phyloP scores from a whole-genome alignment of 2,113 vertebrate species.

The Triplophysa dalaica region DNA sequence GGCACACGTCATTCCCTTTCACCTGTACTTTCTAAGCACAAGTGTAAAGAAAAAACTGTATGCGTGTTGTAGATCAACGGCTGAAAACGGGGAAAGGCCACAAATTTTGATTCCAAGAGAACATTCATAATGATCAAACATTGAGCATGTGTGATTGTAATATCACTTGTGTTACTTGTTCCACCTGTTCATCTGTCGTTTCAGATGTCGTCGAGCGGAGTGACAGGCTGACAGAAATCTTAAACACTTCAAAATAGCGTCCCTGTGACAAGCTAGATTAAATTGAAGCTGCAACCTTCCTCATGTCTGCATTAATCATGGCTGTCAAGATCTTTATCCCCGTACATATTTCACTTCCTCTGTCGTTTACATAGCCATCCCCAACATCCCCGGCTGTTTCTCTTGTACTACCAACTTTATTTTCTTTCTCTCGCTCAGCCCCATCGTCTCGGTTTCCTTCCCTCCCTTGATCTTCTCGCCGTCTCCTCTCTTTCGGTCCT shows the following conservation, averaged over 20 bases:
- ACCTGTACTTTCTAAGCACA: too few species aligned
- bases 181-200: neutral
- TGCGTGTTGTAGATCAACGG: too few species aligned
- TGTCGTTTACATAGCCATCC: slow-evolving; percentile 79
- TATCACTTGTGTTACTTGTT: neutral
- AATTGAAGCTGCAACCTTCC: slow-evolving; percentile 46
- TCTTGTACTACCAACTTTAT: slow-evolving; percentile 1
- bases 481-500: slow-evolving; percentile 36
- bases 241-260: slow-evolving; percentile 83
- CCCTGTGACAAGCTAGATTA: slow-evolving; percentile 58
- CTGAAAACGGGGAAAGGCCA: too few species aligned
- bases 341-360: slow-evolving; percentile 85
- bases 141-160: neutral
- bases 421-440: neutral
- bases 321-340: slow-evolving; percentile 85
- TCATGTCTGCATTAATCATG: slow-evolving; percentile 88
- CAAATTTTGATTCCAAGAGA: too few species aligned
- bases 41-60: too few species aligned
- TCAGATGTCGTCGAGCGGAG: slow-evolving; percentile 70
- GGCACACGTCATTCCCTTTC: too few species aligned
- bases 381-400: neutral
- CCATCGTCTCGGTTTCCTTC: slow-evolving; percentile 30
- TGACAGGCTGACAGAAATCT: slow-evolving; percentile 84
- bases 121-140: too few species aligned
- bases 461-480: slow-evolving; percentile 14